Conservation (phyloP, 2,797 vertebrate species). For the Mus minutoides region DNA sequence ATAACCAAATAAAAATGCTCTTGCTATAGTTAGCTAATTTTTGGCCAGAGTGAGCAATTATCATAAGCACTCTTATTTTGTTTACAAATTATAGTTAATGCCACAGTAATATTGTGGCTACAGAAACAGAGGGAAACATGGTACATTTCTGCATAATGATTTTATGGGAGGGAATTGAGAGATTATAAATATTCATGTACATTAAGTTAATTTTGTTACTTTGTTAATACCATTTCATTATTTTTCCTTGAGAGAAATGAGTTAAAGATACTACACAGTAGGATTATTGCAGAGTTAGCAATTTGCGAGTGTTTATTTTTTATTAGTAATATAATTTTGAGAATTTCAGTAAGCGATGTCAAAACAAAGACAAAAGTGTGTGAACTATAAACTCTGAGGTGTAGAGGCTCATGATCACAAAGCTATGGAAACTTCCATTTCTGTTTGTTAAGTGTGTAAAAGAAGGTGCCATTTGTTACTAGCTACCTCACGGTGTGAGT, state of each 20-base stretch:
- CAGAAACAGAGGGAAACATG: neutral
- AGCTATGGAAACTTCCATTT: neutral
- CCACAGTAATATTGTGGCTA: neutral
- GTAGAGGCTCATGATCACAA: neutral
- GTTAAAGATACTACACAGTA: conserved; percentile 21
- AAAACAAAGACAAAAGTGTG: conserved; percentile 1
- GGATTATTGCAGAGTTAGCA: neutral
- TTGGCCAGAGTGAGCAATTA: neutral
- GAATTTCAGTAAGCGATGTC: conserved; percentile 27
- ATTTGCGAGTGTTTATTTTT: neutral
- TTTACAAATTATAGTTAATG: conserved; percentile 9
- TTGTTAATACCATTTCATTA: conserved; percentile 8
- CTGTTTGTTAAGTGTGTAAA: neutral
- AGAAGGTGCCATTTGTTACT: neutral
- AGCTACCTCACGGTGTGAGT: neutral
- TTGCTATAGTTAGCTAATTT: conserved; percentile 50
- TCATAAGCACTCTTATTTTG: neutral
- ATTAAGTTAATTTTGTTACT: neutral
- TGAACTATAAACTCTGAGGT: neutral
- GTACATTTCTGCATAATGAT: neutral
- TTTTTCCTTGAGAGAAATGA: neutral
- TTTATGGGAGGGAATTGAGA: neutral
- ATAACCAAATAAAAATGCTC: neutral
- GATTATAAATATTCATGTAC: neutral
- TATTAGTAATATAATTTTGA: conserved; percentile 23